These are phyloP conservation scores for Dasysyrphus albostriatus DNA, from an alignment of 2,888 invertebrate species.

Conservation along the genomic window DNA sequence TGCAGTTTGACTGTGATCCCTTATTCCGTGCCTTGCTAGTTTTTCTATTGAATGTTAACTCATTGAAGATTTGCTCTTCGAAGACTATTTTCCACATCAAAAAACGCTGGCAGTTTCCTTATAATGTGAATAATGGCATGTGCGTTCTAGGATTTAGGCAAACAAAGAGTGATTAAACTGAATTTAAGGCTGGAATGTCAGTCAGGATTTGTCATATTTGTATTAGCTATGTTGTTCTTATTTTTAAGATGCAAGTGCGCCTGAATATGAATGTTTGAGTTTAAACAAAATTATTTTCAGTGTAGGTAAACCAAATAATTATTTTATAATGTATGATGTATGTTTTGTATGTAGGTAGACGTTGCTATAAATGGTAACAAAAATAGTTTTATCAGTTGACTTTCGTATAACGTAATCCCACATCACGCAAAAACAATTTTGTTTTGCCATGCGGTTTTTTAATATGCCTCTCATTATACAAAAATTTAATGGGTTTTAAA, in stretches of 20 bases:
- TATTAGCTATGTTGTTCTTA: not conserved
- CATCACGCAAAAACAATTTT: no score
- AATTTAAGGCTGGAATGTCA: conserved; percentile 55
- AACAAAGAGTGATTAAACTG: conserved; percentile 45
- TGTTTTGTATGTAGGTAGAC: no score
- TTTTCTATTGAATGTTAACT: conserved; percentile 59
- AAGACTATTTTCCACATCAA: conserved; percentile 65
- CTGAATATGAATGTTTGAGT: not conserved
- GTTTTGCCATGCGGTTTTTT: no score
- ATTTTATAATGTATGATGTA: no score
- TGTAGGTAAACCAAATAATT: no score
- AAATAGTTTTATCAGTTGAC: no score
- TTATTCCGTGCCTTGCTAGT: conserved; percentile 24
- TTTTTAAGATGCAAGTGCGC: conserved; percentile 39
- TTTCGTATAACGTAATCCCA: no score
- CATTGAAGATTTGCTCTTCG: conserved; percentile 36
- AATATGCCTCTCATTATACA: no score
- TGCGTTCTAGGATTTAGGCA: conserved; percentile 63
- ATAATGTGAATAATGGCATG: conserved; percentile 71
- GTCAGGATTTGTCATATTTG: conserved; percentile 71
- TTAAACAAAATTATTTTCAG: no score
- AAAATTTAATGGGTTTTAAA: no score
- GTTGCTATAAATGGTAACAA: no score
- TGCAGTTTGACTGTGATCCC: conserved; percentile 8
- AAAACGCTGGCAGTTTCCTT: conserved; percentile 36